phyloP scores from a whole-genome alignment of 2,888 invertebrate genomes.

The Sminthurides aquaticus region DNA sequence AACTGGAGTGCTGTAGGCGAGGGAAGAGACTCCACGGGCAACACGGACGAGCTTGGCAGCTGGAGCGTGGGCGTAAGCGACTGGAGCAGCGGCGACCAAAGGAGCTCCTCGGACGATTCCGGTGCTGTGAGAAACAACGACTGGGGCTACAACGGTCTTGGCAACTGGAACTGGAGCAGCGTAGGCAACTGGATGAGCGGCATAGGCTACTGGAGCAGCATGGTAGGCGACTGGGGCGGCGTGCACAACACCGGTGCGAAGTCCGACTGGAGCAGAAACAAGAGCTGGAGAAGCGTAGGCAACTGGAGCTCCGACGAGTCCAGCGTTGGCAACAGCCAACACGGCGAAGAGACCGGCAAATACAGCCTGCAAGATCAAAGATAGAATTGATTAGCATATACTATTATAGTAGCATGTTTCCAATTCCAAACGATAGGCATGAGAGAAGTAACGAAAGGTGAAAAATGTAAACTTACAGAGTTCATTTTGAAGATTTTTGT shows the following conservation, averaged over 20 bases:
- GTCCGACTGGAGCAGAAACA: slow-evolving; percentile 5
- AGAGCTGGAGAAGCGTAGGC: background rate
- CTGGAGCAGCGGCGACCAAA: background rate
- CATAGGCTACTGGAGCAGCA: slow-evolving; percentile 7
- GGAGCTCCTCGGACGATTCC: slow-evolving; percentile 8
- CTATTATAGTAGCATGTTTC: background rate
- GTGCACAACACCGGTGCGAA: background rate
- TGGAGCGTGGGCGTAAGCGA: background rate
- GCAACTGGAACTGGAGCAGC: slow-evolving; percentile 1
- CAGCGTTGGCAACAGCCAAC: slow-evolving; percentile 22
- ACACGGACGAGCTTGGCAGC: slow-evolving; percentile 5
- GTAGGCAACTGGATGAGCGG: slow-evolving; percentile 14
- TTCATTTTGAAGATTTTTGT: slow-evolving; percentile 21
- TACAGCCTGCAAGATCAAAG: slow-evolving; percentile 11
- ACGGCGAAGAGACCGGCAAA: slow-evolving; percentile 22
- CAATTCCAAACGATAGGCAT: background rate
- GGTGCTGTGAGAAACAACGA: background rate
- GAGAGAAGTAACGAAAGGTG: slow-evolving; percentile 4
- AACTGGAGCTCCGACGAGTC: slow-evolving; percentile 16
- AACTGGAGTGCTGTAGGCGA: background rate
- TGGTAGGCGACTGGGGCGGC: background rate
- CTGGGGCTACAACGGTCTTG: background rate
- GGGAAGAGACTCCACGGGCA: background rate
- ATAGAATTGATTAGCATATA: slow-evolving; percentile 8
- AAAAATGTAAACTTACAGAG: slow-evolving; percentile 22